Conservation (phyloP, 2,113 vertebrate species). For the Erinaceus europaeus region DNA sequence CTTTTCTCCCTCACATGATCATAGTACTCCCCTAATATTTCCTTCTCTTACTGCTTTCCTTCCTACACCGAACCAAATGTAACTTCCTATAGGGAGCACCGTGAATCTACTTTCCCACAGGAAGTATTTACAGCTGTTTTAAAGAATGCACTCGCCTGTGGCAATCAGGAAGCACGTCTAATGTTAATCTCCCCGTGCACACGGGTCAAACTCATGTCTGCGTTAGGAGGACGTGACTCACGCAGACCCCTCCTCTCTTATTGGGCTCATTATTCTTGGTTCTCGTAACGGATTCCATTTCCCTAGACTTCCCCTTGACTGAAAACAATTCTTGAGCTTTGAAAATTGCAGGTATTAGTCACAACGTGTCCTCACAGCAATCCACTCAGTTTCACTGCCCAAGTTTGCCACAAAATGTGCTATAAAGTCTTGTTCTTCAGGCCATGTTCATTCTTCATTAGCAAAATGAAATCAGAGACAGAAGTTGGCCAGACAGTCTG, state of each 20-base stretch:
- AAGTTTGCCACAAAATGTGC: not conserved
- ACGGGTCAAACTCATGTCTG: not conserved
- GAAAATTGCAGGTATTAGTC: not conserved
- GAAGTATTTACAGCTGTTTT: not conserved
- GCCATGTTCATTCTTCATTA: not conserved
- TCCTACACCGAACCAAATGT: not conserved
- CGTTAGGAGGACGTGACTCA: fast-evolving
- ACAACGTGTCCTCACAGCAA: not conserved
- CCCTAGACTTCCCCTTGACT: not conserved
- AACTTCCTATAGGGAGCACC: not conserved
- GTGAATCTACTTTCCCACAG: not conserved
- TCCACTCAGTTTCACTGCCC: not conserved
- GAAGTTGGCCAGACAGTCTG: not conserved
- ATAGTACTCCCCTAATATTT: not conserved
- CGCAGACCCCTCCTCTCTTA: not conserved
- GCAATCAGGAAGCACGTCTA: not conserved
- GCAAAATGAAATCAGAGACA: not conserved
- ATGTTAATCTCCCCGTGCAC: too few species aligned
- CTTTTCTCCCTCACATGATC: not conserved
- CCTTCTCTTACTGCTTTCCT: not conserved
- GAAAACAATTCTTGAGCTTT: not conserved
- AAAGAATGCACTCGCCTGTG: not conserved
- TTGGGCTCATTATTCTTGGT: not conserved
- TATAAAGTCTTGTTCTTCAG: not conserved
- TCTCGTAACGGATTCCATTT: not conserved